A percentile compares a stretch with the other conserved stretches of the same genome.
Evolutionary conservation across 2,113 vertebrate species (phyloP).

Genomic region (Tachycineta bicolor): DNA sequence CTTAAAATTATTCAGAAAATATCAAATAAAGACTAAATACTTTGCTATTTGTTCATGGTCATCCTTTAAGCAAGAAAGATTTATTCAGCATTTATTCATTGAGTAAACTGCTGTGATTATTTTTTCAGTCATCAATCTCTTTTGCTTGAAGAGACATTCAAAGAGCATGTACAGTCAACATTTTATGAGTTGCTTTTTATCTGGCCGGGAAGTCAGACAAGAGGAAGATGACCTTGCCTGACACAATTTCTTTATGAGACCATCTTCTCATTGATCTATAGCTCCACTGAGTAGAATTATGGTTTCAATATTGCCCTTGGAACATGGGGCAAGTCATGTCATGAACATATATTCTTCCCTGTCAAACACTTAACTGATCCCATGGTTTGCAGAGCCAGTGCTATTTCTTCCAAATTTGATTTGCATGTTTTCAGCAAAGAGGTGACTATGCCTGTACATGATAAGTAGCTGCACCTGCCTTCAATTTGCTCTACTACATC

Average conservation of each 20-base stretch:
- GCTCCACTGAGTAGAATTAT: slow-evolving; percentile 38
- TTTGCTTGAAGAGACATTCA: not conserved
- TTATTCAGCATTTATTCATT: slow-evolving; percentile 3
- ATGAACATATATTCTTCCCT: slow-evolving; percentile 12
- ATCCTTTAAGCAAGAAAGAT: not conserved
- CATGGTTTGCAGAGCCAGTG: slow-evolving; percentile 19
- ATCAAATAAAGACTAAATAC: slow-evolving; percentile 22
- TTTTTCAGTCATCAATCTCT: not conserved
- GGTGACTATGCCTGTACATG: not conserved
- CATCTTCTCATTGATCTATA: slow-evolving; percentile 51
- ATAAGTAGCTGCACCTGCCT: slow-evolving; percentile 45
- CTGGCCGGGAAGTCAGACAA: slow-evolving; percentile 1
- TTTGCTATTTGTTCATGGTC: not conserved
- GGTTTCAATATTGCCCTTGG: slow-evolving; percentile 47
- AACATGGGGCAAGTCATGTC: slow-evolving; percentile 46
- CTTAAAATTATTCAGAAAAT: slow-evolving; percentile 17
- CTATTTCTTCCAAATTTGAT: slow-evolving; percentile 53
- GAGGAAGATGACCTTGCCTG: slow-evolving; percentile 52
- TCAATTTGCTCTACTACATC: slow-evolving; percentile 42
- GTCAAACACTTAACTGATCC: slow-evolving; percentile 31
- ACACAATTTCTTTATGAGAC: slow-evolving; percentile 63
- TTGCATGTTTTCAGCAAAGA: slow-evolving; percentile 40
- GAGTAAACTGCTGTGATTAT: slow-evolving; percentile 21
- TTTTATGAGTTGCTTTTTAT: slow-evolving; percentile 35
- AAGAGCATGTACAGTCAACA: not conserved